These are phyloP conservation scores for Diplodus puntazzo DNA, from an alignment of 2,797 vertebrate genomes.

Conservation along the genomic window DNA sequence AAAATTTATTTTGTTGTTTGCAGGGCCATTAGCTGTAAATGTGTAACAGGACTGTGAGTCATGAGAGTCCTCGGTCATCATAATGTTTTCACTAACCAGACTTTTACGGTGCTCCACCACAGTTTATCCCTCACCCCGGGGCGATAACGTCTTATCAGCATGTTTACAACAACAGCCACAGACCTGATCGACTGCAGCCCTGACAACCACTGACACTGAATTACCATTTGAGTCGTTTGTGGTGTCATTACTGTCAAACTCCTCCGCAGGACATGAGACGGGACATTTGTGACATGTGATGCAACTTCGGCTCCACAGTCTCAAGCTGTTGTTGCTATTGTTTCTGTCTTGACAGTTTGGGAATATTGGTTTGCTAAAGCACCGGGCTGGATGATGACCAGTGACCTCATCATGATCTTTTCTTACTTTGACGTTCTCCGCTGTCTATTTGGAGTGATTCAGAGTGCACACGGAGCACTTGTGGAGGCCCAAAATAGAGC, in stretches of 20 bases:
- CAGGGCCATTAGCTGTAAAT: conserved; percentile 4
- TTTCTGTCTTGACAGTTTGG: not conserved
- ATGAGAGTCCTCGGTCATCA: conserved; percentile 15
- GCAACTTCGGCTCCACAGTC: not conserved
- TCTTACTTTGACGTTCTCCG: conserved; percentile 8
- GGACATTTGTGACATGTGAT: conserved; percentile 22
- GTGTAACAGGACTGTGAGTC: not conserved
- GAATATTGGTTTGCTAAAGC: not conserved
- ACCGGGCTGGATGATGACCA: conserved; percentile 5
- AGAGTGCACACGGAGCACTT: not conserved
- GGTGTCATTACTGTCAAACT: conserved; percentile 27
- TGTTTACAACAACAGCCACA: conserved; percentile 54
- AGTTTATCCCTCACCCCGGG: conserved; percentile 40
- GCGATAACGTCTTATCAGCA: conserved; percentile 62
- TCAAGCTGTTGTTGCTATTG: conserved; percentile 11
- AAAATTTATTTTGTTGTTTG: not conserved
- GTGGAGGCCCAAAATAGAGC: not conserved
- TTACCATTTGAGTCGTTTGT: conserved; percentile 50
- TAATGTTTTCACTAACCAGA: conserved; percentile 27
- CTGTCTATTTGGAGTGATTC: conserved; percentile 18
- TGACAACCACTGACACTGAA: conserved; percentile 41
- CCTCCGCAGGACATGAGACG: conserved; percentile 8
- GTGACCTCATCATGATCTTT: conserved; percentile 23
- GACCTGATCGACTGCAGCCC: conserved; percentile 50
- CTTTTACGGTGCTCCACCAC: conserved; percentile 22